Evolutionary conservation across 2,888 invertebrate genomes (phyloP).

Genomic region (Anthophora plumipes): DNA sequence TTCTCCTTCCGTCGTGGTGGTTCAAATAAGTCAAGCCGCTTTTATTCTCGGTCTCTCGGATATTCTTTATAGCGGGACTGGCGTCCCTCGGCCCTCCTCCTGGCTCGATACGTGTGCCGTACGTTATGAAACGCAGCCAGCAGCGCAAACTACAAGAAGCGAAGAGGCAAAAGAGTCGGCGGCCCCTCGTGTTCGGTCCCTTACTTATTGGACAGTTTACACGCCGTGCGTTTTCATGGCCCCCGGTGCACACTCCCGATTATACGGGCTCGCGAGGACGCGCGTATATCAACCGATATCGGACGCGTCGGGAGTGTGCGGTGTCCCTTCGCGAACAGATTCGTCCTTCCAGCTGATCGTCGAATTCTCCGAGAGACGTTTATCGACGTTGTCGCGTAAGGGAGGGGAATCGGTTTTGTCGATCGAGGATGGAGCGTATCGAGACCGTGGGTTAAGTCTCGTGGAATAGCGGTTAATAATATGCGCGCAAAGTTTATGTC

Average conservation of each 20-base stretch:
- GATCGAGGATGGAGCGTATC: conserved; percentile 53
- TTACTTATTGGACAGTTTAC: conserved; percentile 84
- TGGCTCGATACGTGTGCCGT: conserved; percentile 61
- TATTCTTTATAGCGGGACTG: conserved; percentile 80
- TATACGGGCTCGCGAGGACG: not conserved
- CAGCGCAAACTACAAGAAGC: conserved; percentile 76
- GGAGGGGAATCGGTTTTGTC: conserved; percentile 23
- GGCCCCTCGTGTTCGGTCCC: conserved; percentile 76
- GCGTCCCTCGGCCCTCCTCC: conserved; percentile 57
- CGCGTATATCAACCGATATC: not conserved
- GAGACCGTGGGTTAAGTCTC: conserved; percentile 63
- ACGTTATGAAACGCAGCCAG: conserved; percentile 69
- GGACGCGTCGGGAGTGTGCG: too few species aligned
- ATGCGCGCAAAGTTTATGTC: conserved; percentile 82
- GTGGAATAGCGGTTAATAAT: conserved; percentile 79
- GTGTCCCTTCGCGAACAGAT: not conserved
- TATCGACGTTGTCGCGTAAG: not conserved
- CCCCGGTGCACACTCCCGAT: conserved; percentile 9
- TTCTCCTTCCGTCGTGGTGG: conserved; percentile 64
- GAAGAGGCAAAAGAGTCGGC: conserved; percentile 74
- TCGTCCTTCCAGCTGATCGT: not conserved
- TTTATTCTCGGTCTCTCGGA: conserved; percentile 81
- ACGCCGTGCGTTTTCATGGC: conserved; percentile 72
- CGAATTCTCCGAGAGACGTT: not conserved
- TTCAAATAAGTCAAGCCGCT: conserved; percentile 82